phyloP scores from a whole-genome alignment of 2,888 invertebrate species.

The Cephonodes hylas region DNA sequence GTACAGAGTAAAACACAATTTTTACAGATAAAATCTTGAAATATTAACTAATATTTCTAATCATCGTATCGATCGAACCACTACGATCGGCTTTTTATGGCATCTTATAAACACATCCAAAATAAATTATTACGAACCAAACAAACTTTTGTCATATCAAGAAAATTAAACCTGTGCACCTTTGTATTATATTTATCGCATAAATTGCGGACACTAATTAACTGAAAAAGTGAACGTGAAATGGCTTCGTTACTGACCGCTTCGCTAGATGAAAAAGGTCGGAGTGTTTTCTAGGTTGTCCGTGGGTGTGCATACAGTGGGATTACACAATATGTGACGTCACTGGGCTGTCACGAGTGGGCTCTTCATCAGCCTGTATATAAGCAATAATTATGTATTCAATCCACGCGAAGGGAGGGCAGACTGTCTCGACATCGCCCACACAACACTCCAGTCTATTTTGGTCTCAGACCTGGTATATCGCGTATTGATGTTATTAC shows the following conservation, averaged over 20 bases:
- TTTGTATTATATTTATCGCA: too few relatives aligned
- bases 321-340: constrained; percentile 19
- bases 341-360: constrained; percentile 5
- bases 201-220: too few relatives aligned
- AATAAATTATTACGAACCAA: too few relatives aligned
- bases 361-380: constrained; percentile 6
- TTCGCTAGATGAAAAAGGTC: constrained; percentile 33
- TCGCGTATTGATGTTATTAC: background rate
- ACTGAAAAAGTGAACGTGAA: constrained; percentile 18
- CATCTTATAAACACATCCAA: too few relatives aligned
- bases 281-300: constrained; percentile 26
- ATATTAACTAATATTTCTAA: too few relatives aligned
- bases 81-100: too few relatives aligned
- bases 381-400: constrained; percentile 9
- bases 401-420: constrained; percentile 1
- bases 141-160: too few relatives aligned
- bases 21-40: too few relatives aligned
- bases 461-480: background rate
- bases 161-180: too few relatives aligned
- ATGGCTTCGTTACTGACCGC: constrained; percentile 37
- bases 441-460: constrained; percentile 1
- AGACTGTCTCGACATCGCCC: constrained; percentile 1
- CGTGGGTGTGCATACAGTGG: constrained; percentile 12
- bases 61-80: too few relatives aligned
- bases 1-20: too few relatives aligned